Evolutionary conservation across 2,113 vertebrate genomes (phyloP).

Genomic region (Jaculus jaculus): DNA sequence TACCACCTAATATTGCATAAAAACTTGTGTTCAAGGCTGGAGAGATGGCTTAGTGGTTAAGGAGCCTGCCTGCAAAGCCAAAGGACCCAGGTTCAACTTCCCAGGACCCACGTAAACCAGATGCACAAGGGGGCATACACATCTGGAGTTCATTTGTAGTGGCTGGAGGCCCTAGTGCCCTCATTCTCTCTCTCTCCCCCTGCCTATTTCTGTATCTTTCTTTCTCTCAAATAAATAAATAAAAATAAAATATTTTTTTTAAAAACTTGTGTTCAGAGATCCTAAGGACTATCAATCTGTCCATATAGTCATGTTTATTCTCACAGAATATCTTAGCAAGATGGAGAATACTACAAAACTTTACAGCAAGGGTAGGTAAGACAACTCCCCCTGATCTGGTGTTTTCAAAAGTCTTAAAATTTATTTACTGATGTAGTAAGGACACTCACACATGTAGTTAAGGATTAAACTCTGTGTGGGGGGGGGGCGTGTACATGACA

Average conservation of each 20-base stretch:
- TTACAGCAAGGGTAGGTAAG: neutral
- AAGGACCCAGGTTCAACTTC: too few species aligned
- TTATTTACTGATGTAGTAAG: neutral
- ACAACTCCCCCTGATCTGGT: neutral
- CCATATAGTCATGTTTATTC: neutral
- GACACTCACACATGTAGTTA: neutral
- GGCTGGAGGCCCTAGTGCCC: too few species aligned
- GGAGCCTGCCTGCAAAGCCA: too few species aligned
- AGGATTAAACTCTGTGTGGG: neutral
- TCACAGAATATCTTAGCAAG: neutral
- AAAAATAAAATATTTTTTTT: too few species aligned
- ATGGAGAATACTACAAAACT: neutral
- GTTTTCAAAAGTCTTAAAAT: slow-evolving; percentile 29
- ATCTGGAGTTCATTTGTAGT: too few species aligned
- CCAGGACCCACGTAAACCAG: too few species aligned
- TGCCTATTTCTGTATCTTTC: too few species aligned
- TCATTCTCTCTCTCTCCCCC: too few species aligned
- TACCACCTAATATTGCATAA: neutral
- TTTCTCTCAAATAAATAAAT: too few species aligned
- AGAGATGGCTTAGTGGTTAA: too few species aligned
- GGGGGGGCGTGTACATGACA: too few species aligned
- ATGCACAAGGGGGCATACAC: too few species aligned
- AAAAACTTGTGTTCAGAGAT: neutral
- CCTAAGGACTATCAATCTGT: neutral
- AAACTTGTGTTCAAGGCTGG: neutral